phyloP scores from a whole-genome alignment of 2,797 vertebrate species.

The Poecilia velifera region DNA sequence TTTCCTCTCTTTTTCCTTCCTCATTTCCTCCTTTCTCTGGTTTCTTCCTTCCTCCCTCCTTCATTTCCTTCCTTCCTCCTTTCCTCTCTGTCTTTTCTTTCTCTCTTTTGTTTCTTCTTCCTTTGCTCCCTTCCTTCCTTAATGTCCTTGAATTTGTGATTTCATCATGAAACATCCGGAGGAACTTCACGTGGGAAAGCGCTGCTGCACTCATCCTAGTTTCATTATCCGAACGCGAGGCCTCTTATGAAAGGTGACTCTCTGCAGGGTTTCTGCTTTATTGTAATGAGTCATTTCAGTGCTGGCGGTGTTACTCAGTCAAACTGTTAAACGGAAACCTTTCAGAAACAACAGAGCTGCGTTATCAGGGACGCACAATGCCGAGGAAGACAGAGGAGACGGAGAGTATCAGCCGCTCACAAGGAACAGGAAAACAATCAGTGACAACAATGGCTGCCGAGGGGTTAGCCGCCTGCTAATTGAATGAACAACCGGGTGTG shows the following conservation, averaged over 20 bases:
- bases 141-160: neutral
- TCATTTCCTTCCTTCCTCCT: too few species aligned
- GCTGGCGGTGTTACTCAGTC: constrained; percentile 4
- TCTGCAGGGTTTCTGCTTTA: constrained; percentile 26
- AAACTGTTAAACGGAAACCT: neutral
- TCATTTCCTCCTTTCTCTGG: too few species aligned
- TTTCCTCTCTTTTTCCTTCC: too few species aligned
- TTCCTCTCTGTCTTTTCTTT: too few species aligned
- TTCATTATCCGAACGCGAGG: neutral
- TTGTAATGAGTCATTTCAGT: neutral
- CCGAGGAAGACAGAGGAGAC: neutral
- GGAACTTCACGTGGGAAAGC: neutral
- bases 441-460: neutral
- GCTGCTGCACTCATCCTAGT: neutral
- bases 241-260: neutral
- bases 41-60: neutral
- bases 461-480: neutral
- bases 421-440: neutral
- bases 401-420: neutral
- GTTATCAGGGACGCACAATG: neutral
- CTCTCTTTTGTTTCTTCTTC: too few species aligned
- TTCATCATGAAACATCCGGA: neutral
- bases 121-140: neutral
- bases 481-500: neutral
- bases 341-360: constrained; percentile 2